phyloP scores from a whole-genome alignment of 53 echinoderm and acorn worm species.

The Stichopus horrens region DNA sequence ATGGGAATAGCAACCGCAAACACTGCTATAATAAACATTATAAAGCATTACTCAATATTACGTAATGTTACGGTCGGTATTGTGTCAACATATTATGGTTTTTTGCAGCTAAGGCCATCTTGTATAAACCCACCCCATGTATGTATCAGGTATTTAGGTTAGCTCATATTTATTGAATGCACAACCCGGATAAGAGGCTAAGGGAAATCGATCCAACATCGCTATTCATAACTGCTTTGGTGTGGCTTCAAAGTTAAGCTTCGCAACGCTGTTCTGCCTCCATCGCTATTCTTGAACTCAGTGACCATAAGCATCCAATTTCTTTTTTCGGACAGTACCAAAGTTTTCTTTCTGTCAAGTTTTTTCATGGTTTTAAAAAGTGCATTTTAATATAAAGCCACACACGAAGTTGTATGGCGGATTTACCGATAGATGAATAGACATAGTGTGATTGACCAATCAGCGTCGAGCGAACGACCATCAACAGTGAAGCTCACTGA shows the following conservation, averaged over 20 bases:
- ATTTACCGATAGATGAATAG: conserved; percentile 30
- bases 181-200: not conserved
- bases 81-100: conserved; percentile 44
- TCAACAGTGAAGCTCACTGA: conserved; percentile 39
- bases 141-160: conserved; percentile 40
- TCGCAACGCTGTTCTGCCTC: not conserved
- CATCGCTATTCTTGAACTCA: not conserved
- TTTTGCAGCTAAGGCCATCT: conserved; percentile 43
- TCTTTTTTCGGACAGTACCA: not conserved
- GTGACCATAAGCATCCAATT: not conserved
- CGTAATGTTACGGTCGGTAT: conserved; percentile 31
- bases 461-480: conserved; percentile 22
- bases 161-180: conserved; percentile 44
- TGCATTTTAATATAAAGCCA: conserved; percentile 48
- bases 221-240: not conserved
- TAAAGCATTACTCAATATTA: conserved; percentile 41
- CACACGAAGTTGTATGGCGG: conserved; percentile 43
- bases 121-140: conserved; percentile 26
- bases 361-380: conserved; percentile 3
- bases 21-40: conserved; percentile 30
- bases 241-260: not conserved
- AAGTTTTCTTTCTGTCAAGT: not conserved
- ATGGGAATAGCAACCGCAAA: conserved; percentile 25
- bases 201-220: not conserved
- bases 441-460: conserved; percentile 46